Base-by-base conservation (phyloP, 2,888 invertebrate genomes). In the Adineta ricciae region DNA sequence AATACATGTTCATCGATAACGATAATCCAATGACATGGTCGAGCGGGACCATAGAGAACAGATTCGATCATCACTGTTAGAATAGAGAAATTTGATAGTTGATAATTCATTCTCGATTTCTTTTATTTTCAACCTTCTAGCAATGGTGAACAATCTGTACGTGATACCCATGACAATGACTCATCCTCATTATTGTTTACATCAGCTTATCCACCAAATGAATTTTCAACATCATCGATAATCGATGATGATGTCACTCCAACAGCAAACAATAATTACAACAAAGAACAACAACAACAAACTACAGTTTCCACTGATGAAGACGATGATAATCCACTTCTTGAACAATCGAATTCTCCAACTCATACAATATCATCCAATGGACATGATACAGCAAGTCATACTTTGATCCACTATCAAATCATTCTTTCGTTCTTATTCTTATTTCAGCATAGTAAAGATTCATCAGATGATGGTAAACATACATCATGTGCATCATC, bases 401-500 rank as follows among this genome's bases (percentile, higher is more conserved):
- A 32, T 64, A 32, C 19, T 32, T 46, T 46, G 11, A 46, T 46
- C 11, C 46, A 46, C 5, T 46, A 8, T 46, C 46, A 46, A 46
- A 46, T 11, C 5, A 46, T 8, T 46, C 11, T 46, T 46, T 46
- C 46, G 5, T 11, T 46, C 46, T 8, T 64, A 36, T 1, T 78
- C 24, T 41, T 11, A 41, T 19, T 78, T 41, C 14, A 78, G 78
- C 19, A 24, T 52, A 83, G 85, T 24, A 85, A 85, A 82, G 85
- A 41, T 32, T 85, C 85, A 24, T 85, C 85, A 7, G 85, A 85
- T 78, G 85, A 85, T 64, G 85, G 84, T 16, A 72, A 83, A 16
- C 83, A 85, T 38, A 78, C 85, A 73, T 78, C 78, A 2, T 85
- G 85, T 82, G 85, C 96, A 11, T 97, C 96, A 0, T 97, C 96